A percentile compares a stretch with the other conserved stretches of the same genome.
Evolutionary conservation across 2,113 vertebrate genomes (phyloP).

Genomic region (Catharus bicknelli): DNA sequence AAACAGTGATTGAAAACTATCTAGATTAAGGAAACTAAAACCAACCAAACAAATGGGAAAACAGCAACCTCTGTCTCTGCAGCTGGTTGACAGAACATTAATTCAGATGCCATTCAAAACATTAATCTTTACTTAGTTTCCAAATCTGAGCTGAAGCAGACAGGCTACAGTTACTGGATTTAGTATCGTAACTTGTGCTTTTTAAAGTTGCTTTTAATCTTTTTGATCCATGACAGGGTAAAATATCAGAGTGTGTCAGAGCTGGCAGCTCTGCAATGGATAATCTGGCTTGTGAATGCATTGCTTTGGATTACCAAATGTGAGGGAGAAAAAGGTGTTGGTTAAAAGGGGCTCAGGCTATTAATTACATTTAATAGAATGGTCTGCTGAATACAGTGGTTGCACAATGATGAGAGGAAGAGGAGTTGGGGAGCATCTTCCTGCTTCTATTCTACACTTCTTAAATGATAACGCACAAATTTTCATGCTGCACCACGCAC

Average conservation of each 20-base stretch:
- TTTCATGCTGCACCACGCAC: not conserved
- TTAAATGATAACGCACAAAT: not conserved
- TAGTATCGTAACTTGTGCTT: not conserved
- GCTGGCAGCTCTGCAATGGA: not conserved
- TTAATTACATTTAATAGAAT: not conserved
- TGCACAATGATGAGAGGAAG: not conserved
- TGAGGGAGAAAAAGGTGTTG: not conserved
- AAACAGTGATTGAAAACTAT: not conserved
- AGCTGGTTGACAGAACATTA: conserved; percentile 1
- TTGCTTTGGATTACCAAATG: not conserved
- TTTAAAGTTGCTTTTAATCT: conserved; percentile 30
- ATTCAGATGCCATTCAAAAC: not conserved
- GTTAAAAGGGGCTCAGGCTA: not conserved
- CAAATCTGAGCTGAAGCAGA: conserved; percentile 7
- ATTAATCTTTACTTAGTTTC: conserved; percentile 44
- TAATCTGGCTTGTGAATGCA: not conserved
- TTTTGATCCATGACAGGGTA: conserved; percentile 11
- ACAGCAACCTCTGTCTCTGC: not conserved
- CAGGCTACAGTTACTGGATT: conserved; percentile 4
- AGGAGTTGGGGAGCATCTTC: not conserved
- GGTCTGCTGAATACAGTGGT: not conserved
- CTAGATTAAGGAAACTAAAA: not conserved
- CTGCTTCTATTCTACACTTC: not conserved
- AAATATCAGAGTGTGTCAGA: not conserved
- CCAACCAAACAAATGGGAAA: not conserved